These are phyloP conservation scores for Carabus problematicus DNA, from an alignment of 2,888 invertebrate genomes.

Conservation along the genomic window DNA sequence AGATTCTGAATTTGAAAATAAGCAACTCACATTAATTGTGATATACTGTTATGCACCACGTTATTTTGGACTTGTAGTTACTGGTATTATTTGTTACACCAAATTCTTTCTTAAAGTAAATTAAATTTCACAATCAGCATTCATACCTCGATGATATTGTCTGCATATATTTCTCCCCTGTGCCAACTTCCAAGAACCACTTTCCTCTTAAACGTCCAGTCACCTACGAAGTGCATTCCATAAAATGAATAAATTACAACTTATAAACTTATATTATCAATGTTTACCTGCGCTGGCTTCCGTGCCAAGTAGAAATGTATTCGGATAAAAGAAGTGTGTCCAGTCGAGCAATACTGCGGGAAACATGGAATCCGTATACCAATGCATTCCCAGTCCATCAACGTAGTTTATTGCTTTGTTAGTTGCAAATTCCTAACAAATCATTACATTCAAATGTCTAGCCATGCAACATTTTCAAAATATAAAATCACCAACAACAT, in stretches of 20 bases:
- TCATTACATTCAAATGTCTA: too few species aligned
- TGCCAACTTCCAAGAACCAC: constrained; percentile 69
- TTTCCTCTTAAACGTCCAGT: not conserved
- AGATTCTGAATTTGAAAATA: constrained; percentile 64
- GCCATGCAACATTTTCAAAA: too few species aligned
- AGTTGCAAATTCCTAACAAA: not conserved
- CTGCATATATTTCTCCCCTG: constrained; percentile 60
- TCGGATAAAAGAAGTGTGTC: constrained; percentile 68
- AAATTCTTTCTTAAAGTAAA: constrained; percentile 67
- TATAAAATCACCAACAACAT: too few species aligned
- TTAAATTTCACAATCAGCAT: constrained; percentile 52
- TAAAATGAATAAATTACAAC: not conserved
- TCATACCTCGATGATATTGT: constrained; percentile 68
- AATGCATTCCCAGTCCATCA: constrained; percentile 82
- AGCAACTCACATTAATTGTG: too few species aligned
- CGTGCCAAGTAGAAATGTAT: constrained; percentile 77
- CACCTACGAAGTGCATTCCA: not conserved
- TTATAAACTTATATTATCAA: constrained; percentile 19
- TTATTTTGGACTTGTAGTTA: too few species aligned
- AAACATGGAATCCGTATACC: constrained; percentile 75
- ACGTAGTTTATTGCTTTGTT: constrained; percentile 61
- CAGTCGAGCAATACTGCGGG: constrained; percentile 64
- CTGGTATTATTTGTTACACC: constrained; percentile 25
- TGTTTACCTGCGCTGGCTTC: constrained; percentile 77
- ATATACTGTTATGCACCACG: too few species aligned